A percentile compares a stretch with the other conserved stretches of the same genome.
phyloP scores from a whole-genome alignment of 30 jellyfish, hydroid and myxozoan genomes.

The Turritopsis dohrnii region DNA sequence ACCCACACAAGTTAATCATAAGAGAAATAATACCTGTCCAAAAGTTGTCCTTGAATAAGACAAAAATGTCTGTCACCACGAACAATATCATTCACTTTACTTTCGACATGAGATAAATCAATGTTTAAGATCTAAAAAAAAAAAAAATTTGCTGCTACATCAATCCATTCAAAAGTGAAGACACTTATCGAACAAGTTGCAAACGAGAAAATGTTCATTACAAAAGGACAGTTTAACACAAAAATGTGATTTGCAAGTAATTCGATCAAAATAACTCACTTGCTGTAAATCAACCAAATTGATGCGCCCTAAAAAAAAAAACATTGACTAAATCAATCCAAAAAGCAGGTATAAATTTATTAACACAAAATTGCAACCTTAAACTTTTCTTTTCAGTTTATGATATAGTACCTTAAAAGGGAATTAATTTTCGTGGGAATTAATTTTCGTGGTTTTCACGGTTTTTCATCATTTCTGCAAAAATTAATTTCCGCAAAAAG shows the following conservation, averaged over 20 bases:
- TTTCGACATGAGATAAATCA: slow-evolving; percentile 84
- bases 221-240: neutral
- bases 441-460: too few relatives aligned
- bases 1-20: too few relatives aligned
- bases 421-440: too few relatives aligned
- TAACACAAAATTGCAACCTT: too few relatives aligned
- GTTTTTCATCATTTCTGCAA: too few relatives aligned
- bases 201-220: too few relatives aligned
- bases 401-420: too few relatives aligned
- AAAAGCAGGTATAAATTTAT: neutral
- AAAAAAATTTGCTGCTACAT: neutral
- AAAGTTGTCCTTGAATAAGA: slow-evolving; percentile 79
- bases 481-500: too few relatives aligned
- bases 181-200: neutral
- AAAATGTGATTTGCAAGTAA: too few relatives aligned
- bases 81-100: slow-evolving; percentile 70
- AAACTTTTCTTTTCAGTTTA: too few relatives aligned
- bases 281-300: slow-evolving; percentile 95
- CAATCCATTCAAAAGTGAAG: neutral
- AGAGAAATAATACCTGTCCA: slow-evolving; percentile 63
- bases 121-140: slow-evolving; percentile 63
- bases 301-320: slow-evolving; percentile 67
- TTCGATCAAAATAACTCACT: slow-evolving; percentile 33
- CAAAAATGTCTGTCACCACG: slow-evolving; percentile 68
- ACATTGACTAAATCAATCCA: neutral